phyloP scores from a whole-genome alignment of 2,888 invertebrate species.

The Dasypogon diadema region DNA sequence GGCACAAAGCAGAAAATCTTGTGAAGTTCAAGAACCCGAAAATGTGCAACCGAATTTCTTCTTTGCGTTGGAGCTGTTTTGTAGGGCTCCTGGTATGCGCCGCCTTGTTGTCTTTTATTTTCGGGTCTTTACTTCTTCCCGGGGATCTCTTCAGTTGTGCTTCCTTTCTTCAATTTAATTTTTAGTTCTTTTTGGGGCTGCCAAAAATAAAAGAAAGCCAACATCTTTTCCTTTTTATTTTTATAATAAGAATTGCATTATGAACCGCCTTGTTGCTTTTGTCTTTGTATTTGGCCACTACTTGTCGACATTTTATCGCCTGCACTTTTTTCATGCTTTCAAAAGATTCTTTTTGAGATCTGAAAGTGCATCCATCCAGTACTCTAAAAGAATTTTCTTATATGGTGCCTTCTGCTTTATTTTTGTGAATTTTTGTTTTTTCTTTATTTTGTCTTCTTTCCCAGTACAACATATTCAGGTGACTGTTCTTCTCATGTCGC shows the following conservation, averaged over 20 bases:
- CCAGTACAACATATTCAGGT: neutral
- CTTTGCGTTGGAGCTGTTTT: conserved; percentile 41
- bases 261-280: conserved; percentile 43
- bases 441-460: conserved; percentile 1
- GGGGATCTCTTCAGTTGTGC: conserved; percentile 43
- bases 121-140: conserved; percentile 34
- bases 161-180: conserved; percentile 50
- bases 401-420: conserved; percentile 12
- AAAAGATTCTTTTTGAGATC: conserved; percentile 39
- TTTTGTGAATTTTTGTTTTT: neutral
- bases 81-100: conserved; percentile 48
- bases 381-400: conserved; percentile 43
- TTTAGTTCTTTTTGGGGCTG: conserved; percentile 6
- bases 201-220: conserved; percentile 45
- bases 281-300: conserved; percentile 45
- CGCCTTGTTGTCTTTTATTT: conserved; percentile 32
- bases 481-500: conserved; percentile 38
- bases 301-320: conserved; percentile 49
- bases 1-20: conserved; percentile 1
- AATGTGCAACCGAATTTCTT: conserved; percentile 55
- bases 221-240: conserved; percentile 7
- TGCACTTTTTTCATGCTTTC: conserved; percentile 42
- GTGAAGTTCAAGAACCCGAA: conserved; percentile 55
- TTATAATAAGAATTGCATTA: conserved; percentile 26
- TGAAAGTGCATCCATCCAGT: conserved; percentile 49